These are phyloP conservation scores for Pseudococcus longispinus DNA, from an alignment of 2,888 invertebrate genomes.

Conservation along the genomic window DNA sequence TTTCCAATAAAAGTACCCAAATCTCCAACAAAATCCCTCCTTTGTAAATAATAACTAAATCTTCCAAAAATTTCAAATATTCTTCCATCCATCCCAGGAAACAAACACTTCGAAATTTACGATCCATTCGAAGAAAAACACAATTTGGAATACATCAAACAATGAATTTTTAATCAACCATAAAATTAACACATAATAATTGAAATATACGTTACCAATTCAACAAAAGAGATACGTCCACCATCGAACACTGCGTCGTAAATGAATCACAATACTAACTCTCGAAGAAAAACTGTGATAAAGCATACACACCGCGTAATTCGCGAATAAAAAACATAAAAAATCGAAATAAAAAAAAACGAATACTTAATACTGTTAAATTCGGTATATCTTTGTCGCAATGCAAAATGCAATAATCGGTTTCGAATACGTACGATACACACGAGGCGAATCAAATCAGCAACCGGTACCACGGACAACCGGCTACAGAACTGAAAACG, in stretches of 20 bases:
- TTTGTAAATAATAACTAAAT: too few species aligned
- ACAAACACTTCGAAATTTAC: too few species aligned
- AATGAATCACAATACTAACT: slow-evolving; percentile 18
- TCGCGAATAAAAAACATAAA: background rate
- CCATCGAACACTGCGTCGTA: background rate
- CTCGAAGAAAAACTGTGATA: background rate
- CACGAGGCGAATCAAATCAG: slow-evolving; percentile 16
- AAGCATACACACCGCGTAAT: background rate
- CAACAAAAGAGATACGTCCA: background rate
- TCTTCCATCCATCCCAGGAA: too few species aligned
- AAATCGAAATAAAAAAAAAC: background rate
- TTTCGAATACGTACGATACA: slow-evolving; percentile 36
- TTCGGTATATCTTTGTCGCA: slow-evolving; percentile 19
- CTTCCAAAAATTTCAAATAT: too few species aligned
- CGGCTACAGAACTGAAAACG: slow-evolving; percentile 36
- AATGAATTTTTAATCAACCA: background rate
- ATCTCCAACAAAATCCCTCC: too few species aligned
- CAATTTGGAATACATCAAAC: background rate
- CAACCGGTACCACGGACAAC: slow-evolving; percentile 44
- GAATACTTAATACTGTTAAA: background rate
- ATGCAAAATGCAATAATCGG: slow-evolving; percentile 29
- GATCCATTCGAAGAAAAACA: background rate
- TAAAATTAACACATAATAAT: background rate
- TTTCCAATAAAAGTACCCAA: too few species aligned
- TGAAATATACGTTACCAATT: background rate